These are phyloP conservation scores for Crematogaster levior DNA, from an alignment of 2,888 invertebrate genomes.

Conservation along the genomic window DNA sequence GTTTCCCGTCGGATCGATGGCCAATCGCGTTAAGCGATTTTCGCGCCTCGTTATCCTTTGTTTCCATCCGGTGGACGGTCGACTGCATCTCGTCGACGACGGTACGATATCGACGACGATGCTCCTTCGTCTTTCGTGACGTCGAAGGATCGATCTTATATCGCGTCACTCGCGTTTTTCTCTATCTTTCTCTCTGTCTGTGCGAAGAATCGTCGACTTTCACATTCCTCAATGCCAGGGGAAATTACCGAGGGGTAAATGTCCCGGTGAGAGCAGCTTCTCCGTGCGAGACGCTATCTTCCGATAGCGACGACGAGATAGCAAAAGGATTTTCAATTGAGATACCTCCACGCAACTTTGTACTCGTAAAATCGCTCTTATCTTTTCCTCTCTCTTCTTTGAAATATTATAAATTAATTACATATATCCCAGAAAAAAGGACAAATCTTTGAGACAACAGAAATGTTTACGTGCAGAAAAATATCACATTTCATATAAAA, in stretches of 20 bases:
- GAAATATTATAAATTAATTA: slow-evolving; percentile 34
- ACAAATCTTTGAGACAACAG: background rate
- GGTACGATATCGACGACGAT: slow-evolving; percentile 40
- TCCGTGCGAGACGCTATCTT: slow-evolving; percentile 10
- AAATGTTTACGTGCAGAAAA: background rate
- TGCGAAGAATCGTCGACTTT: slow-evolving; percentile 53
- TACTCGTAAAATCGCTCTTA: slow-evolving; percentile 14
- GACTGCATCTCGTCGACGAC: slow-evolving; percentile 50
- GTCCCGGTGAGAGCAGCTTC: slow-evolving; percentile 22
- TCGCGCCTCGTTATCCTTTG: slow-evolving; percentile 84
- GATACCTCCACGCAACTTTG: slow-evolving; percentile 38
- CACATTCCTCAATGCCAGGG: slow-evolving; percentile 59
- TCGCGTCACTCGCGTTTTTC: slow-evolving; percentile 4
- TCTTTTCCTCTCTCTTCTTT: background rate
- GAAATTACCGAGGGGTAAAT: slow-evolving; percentile 47
- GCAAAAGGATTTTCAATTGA: slow-evolving; percentile 46
- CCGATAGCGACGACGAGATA: slow-evolving; percentile 34
- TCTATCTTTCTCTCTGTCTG: slow-evolving; percentile 12
- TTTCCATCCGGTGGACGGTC: slow-evolving; percentile 68
- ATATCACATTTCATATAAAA: background rate
- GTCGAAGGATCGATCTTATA: slow-evolving; percentile 59
- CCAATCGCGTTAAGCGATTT: slow-evolving; percentile 83
- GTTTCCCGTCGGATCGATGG: slow-evolving; percentile 80
- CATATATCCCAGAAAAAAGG: background rate
- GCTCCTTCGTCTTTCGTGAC: slow-evolving; percentile 49